A percentile compares a stretch with the other conserved stretches of the same genome.
Conservation (phyloP, 2,113 vertebrate species). For the Delphinus delphis region DNA sequence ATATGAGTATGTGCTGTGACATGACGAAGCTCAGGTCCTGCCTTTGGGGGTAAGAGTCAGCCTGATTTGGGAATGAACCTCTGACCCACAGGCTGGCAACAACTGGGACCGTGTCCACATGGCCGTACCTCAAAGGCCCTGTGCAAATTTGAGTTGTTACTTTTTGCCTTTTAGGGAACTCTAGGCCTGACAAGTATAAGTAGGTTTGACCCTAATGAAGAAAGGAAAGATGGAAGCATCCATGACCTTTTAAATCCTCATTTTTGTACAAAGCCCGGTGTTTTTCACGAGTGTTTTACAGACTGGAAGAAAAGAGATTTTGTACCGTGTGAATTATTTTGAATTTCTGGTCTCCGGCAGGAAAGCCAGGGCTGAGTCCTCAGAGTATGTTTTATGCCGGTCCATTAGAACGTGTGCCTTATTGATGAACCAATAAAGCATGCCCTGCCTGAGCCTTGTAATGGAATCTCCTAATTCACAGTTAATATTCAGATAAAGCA, state of each 20-base stretch:
- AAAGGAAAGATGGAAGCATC: not conserved
- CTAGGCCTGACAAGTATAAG: not conserved
- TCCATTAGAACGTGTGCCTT: not conserved
- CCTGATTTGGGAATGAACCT: not conserved
- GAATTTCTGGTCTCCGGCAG: not conserved
- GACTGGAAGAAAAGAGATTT: conserved; percentile 40
- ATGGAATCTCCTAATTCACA: not conserved
- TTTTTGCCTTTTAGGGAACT: not conserved
- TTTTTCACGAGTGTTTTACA: conserved; percentile 56
- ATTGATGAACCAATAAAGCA: conserved; percentile 43
- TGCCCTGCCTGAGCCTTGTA: not conserved
- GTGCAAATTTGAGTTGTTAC: not conserved
- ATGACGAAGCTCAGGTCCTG: accelerated
- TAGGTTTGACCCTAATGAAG: not conserved
- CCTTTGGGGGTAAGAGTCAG: not conserved
- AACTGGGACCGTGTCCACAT: accelerated
- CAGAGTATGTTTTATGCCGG: not conserved
- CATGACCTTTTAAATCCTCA: not conserved
- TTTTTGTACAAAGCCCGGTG: not conserved
- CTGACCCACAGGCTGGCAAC: not conserved
- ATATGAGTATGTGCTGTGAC: too few relatives aligned
- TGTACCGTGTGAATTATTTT: conserved; percentile 41
- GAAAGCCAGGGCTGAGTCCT: conserved; percentile 10
- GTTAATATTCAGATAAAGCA: conserved; percentile 31
- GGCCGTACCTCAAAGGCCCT: not conserved